A percentile compares a stretch with the other conserved stretches of the same genome.
These are phyloP conservation scores for Calidris pugnax DNA, from an alignment of 2,113 vertebrate species.

Conservation along the genomic window DNA sequence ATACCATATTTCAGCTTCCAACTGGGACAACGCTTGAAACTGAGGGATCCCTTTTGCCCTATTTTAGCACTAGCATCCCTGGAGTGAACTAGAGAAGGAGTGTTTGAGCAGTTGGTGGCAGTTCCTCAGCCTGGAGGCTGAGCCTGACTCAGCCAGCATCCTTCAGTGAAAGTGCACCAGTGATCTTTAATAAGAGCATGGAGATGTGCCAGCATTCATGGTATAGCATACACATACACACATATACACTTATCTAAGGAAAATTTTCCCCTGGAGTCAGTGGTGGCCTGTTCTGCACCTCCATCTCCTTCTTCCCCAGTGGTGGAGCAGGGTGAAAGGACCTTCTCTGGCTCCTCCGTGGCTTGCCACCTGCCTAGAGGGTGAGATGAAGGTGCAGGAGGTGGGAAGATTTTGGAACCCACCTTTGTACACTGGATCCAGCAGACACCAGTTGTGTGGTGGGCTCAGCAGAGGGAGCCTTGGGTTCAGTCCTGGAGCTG, in stretches of 20 bases:
- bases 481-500: neutral
- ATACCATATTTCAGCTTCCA: neutral
- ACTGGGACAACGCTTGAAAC: neutral
- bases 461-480: slow-evolving; percentile 46
- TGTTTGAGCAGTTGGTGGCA: neutral
- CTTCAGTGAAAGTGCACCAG: neutral
- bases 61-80: neutral
- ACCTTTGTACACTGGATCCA: accelerated
- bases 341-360: neutral
- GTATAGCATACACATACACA: accelerated
- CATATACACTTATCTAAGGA: accelerated
- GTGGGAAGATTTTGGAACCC: neutral
- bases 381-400: neutral
- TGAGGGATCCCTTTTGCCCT: neutral
- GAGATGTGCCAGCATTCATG: neutral
- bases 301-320: neutral
- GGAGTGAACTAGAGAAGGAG: neutral
- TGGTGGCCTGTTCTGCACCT: neutral
- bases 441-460: neutral
- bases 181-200: neutral
- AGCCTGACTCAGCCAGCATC: neutral
- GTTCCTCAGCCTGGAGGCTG: neutral
- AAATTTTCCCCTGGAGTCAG: neutral
- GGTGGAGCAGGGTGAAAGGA: neutral
- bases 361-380: neutral